Percentiles rank a stretch among this genome's conserved stretches.
phyloP scores from a whole-genome alignment of 2,888 invertebrate species.

The Lysandra bellargus region DNA sequence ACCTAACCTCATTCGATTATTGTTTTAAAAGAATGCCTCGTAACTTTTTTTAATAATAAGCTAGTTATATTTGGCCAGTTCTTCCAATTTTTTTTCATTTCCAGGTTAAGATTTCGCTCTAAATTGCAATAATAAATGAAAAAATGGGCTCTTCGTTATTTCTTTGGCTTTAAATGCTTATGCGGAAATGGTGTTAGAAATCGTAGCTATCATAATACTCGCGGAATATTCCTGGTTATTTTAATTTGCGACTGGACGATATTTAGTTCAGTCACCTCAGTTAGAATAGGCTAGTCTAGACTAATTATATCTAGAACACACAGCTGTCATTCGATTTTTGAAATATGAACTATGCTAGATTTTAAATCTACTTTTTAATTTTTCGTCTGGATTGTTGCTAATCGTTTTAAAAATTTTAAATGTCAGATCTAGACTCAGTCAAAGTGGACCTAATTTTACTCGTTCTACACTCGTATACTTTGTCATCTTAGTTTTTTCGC shows the following conservation, averaged over 20 bases:
- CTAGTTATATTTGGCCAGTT: background rate
- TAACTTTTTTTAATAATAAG: conserved; percentile 1
- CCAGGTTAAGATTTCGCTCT: too few species aligned
- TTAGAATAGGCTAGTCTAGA: conserved; percentile 5
- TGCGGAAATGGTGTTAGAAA: background rate
- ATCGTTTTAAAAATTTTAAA: background rate
- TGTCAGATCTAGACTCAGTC: too few species aligned
- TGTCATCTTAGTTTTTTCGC: too few species aligned
- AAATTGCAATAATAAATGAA: background rate
- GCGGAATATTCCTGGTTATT: conserved; percentile 14
- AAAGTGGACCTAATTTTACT: too few species aligned
- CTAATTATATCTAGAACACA: conserved; percentile 27
- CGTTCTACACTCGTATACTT: too few species aligned
- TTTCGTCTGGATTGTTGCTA: background rate
- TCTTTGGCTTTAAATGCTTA: background rate
- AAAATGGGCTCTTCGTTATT: background rate
- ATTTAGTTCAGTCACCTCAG: conserved; percentile 12
- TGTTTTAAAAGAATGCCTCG: background rate
- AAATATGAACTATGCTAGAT: conserved; percentile 1
- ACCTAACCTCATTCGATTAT: conserved; percentile 9
- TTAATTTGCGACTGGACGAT: conserved; percentile 11
- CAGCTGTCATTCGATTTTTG: conserved; percentile 23
- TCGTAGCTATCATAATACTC: conserved; percentile 2
- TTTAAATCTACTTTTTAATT: background rate
- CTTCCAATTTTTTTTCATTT: background rate